Evolutionary conservation across 1,140 invertebrate species (phyloP), one percentile per base, ranked within the genome.

Genomic region (Solenopsis invicta): DNA sequence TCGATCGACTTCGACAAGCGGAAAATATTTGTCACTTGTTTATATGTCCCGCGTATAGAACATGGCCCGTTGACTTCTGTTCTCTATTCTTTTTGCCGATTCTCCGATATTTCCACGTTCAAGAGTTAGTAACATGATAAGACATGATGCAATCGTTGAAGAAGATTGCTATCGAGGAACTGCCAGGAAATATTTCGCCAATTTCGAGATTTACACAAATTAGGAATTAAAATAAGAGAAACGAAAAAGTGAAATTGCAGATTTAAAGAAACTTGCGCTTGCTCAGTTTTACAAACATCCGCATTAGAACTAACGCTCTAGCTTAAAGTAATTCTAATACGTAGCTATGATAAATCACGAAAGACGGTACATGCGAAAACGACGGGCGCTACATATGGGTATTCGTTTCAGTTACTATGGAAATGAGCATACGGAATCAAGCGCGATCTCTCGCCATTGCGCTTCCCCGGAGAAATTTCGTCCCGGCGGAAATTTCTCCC

Each of bases 11-110:
- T 24, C 21, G 64, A 81, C 48, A 54, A 69, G 48, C 77, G n/a
- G 21, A 71, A 69, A 81, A 81, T 81, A 81, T 71, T 81, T 71
- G 64, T 81, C 77, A 52, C 45, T 45, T 16, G 66, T 67, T 81
- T 41, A 29, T 69, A 54, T 45, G 16, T 81, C 16, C n/a, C 61
- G 29, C 34, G 18, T 34, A 45, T 21, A 45, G 54, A 61, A 62
- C 18, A 77, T 62, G 21, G 37, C 48, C 61, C 18, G 21, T 66
- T 37, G 76, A 66, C 45, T 50, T 29, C 59, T 50, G 24, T 13
- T 50, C 76, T 78, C 50, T 66, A 50, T 64, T 50, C 76, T 66
- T 66, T 29, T 37, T 50, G 18, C 21, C 45, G 41, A 50, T 45
- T 78, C 24, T 78, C 45, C 24, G 29, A 48, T 78, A 66, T 34